Evolutionary conservation across 2,888 invertebrate species (phyloP), one percentile per base, ranked within the genome.

Genomic region (Girardia tigrina): DNA sequence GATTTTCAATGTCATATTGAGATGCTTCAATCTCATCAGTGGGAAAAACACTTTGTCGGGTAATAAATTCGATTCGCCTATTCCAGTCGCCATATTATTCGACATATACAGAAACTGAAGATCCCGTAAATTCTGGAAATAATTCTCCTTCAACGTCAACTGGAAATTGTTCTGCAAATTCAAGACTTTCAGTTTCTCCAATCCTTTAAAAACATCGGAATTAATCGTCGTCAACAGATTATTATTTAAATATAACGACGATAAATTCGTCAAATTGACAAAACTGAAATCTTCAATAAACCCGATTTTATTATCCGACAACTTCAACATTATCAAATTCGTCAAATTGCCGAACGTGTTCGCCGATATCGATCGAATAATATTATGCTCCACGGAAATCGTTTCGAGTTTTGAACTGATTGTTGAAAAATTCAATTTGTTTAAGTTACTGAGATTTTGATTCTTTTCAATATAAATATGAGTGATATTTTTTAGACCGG

Each of bases 101-200:
- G 74, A 74, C 8, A 74, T 28, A 16, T 74, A 27, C 14, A 71
- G 23, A 20, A 26, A 29, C n/a, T 26, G 23, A 69, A 74, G 74
- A 26, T 42, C 29, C 8, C 26, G 14, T 56, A 26, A 56, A 14
- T 42, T 23, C 28, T 36, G 70, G 70, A 76, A 77, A 8, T 70
- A 26, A 26, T 76, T 23, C 8, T 26, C 27, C 6, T 20, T 4
- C n/a, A 76, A 26, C 29, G n/a, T 27, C 0, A 12, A 23, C 8
- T 77, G 8, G 4, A 42, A 42, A 36, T 76, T 76, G 4, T 42
- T 72, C 6, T 23, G 75, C 28, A 75, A 28, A 29, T 36, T 74
- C n/a, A 75, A 29, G n/a, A 28, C 27, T 36, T 75, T 72, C n/a
- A 75, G 26, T 28, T 27, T 75, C 26, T 75, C 75, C 20, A 75